These are phyloP conservation scores for Erebia palarica DNA, from an alignment of 2,888 invertebrate genomes.

Conservation along the genomic window DNA sequence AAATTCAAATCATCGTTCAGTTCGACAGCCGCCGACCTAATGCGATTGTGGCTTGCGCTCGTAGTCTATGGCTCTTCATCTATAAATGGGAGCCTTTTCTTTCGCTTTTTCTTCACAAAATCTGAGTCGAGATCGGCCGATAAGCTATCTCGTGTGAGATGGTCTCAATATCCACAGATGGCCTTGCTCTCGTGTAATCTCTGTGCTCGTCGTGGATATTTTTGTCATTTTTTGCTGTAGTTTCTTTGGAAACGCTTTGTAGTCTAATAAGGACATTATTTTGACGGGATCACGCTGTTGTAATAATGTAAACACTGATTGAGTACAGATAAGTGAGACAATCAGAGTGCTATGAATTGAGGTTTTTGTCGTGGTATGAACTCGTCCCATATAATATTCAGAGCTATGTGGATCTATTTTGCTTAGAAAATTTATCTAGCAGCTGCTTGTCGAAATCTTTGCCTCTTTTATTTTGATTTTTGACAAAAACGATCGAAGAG, in stretches of 20 bases:
- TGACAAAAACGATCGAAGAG: neutral
- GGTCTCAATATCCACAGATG: constrained; percentile 82
- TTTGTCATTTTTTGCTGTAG: constrained; percentile 76
- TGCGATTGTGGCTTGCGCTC: constrained; percentile 74
- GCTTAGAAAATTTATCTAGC: constrained; percentile 13
- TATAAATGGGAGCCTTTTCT: constrained; percentile 81
- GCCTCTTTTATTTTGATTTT: constrained; percentile 1
- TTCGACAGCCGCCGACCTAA: constrained; percentile 69
- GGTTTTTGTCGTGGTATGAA: constrained; percentile 46
- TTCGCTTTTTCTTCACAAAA: constrained; percentile 79
- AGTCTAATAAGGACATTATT: constrained; percentile 81
- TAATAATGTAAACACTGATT: constrained; percentile 80
- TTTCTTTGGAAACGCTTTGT: constrained; percentile 79
- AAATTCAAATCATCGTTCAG: constrained; percentile 80
- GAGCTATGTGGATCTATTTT: constrained; percentile 20
- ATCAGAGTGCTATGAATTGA: constrained; percentile 60
- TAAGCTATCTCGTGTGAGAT: constrained; percentile 79
- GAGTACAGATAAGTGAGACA: constrained; percentile 78
- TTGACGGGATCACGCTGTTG: constrained; percentile 75
- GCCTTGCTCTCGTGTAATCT: constrained; percentile 77
- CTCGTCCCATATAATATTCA: constrained; percentile 27
- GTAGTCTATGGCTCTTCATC: constrained; percentile 72
- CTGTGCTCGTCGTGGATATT: constrained; percentile 66
- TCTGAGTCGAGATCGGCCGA: constrained; percentile 76
- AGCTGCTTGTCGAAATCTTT: constrained; percentile 25